Percentiles rank a stretch among this genome's conserved stretches.
phyloP scores from a whole-genome alignment of 2,113 vertebrate species.

The Gadus macrocephalus region DNA sequence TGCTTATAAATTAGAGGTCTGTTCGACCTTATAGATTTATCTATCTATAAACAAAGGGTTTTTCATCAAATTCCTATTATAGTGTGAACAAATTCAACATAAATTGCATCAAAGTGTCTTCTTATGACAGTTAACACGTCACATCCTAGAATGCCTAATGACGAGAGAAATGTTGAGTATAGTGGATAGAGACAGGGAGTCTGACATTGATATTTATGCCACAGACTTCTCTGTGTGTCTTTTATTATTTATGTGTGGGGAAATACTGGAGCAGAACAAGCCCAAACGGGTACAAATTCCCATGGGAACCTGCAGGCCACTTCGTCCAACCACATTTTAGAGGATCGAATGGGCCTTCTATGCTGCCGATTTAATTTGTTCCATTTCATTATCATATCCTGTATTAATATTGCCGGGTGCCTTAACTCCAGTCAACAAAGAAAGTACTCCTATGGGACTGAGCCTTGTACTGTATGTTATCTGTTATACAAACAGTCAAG shows the following conservation, averaged over 20 bases:
- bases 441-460: not conserved
- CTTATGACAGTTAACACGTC: too few species aligned
- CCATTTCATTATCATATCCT: too few species aligned
- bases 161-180: not conserved
- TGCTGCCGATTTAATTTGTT: too few species aligned
- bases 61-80: too few species aligned
- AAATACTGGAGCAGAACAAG: conserved; percentile 24
- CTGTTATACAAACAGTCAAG: not conserved
- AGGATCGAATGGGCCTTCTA: too few species aligned
- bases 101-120: not conserved
- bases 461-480: not conserved
- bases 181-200: not conserved
- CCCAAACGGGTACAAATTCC: conserved; percentile 33
- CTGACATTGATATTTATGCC: conserved; percentile 4
- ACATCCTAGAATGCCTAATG: not conserved
- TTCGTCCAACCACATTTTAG: conserved; percentile 2
- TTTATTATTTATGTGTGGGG: conserved; percentile 27
- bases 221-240: not conserved
- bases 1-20: not conserved
- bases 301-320: conserved; percentile 42
- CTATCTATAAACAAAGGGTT: too few species aligned
- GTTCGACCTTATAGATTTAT: not conserved
- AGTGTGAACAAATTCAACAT: too few species aligned
- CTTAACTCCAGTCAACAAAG: too few species aligned
- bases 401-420: too few species aligned